phyloP scores from a whole-genome alignment of 2,113 vertebrate species.

The Corythornis cristatus region DNA sequence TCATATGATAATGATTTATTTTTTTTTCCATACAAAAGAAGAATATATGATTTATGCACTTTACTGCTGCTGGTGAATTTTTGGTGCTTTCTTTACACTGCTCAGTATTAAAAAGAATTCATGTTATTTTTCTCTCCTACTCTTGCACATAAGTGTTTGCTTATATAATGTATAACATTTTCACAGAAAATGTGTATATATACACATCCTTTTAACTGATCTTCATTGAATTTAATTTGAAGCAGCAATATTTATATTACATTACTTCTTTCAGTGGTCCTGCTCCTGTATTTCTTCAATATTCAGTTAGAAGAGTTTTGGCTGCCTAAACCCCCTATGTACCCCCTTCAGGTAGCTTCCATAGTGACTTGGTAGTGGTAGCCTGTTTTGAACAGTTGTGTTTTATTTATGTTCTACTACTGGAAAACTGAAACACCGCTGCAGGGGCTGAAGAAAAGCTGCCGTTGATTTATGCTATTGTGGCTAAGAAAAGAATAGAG shows the following conservation, averaged over 20 bases:
- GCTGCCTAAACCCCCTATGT: background rate
- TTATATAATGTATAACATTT: background rate
- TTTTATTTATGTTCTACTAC: background rate
- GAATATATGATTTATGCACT: background rate
- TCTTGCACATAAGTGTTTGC: background rate
- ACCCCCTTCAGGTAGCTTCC: background rate
- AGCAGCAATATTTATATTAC: background rate
- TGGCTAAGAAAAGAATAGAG: background rate
- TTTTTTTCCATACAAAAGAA: background rate
- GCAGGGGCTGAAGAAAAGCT: background rate
- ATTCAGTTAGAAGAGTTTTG: background rate
- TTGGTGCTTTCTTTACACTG: background rate
- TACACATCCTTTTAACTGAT: background rate
- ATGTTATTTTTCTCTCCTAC: background rate
- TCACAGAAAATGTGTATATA: background rate
- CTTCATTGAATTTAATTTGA: background rate
- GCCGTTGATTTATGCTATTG: background rate
- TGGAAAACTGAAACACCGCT: background rate
- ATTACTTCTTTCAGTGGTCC: background rate
- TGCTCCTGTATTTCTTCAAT: background rate
- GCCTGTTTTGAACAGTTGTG: background rate
- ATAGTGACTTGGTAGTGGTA: background rate
- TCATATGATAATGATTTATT: background rate
- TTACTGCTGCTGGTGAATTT: background rate
- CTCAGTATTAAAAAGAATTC: background rate